Percentiles rank a stretch among this genome's conserved stretches.
These are phyloP conservation scores for Parus major DNA, from an alignment of 2,113 vertebrate species.

Conservation along the genomic window DNA sequence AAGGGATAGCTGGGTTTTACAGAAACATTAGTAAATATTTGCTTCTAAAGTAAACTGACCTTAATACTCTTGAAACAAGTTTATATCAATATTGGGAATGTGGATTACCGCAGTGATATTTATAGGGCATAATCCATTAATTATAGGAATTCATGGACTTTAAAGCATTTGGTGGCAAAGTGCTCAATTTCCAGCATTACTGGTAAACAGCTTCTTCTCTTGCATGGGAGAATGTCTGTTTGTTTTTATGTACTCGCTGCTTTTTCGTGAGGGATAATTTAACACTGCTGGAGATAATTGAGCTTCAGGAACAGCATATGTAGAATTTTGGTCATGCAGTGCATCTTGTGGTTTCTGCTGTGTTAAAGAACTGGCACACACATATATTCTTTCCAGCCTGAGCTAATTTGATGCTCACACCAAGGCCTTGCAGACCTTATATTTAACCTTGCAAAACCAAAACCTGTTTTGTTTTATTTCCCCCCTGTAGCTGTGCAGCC, in stretches of 20 bases:
- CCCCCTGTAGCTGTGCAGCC: neutral
- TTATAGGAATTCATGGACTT: neutral
- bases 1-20: neutral
- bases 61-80: neutral
- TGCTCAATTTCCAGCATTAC: neutral
- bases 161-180: neutral
- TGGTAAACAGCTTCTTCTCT: neutral
- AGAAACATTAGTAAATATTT: neutral
- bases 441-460: neutral
- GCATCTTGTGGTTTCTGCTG: neutral
- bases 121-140: neutral
- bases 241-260: neutral
- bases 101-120: neutral
- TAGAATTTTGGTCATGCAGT: neutral
- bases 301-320: constrained; percentile 13
- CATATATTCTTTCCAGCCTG: neutral
- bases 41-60: neutral
- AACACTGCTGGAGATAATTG: neutral
- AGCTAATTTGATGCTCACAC: neutral
- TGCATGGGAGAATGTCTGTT: neutral
- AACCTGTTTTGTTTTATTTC: neutral
- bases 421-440: neutral
- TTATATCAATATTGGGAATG: neutral
- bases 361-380: neutral
- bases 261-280: neutral